Base-by-base conservation (phyloP, 2,113 vertebrate species). In the Polypterus senegalus region DNA sequence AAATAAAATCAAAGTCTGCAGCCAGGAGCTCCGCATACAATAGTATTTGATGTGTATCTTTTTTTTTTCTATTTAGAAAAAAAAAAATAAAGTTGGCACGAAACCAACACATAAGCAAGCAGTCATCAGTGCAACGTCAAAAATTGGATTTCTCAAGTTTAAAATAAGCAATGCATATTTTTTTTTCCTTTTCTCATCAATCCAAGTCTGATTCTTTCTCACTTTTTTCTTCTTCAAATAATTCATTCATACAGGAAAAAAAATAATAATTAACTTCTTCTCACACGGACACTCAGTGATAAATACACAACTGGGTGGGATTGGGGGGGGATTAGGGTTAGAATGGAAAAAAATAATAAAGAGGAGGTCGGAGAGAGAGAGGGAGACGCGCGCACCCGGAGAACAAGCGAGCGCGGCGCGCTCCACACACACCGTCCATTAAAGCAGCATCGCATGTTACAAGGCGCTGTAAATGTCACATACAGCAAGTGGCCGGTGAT, bases 91-190 rank as follows among this genome's bases (percentile, higher is more conserved):
- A 79, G 76, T 81, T 77, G 84, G 78, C 76, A 69, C 80, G 79
- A 80, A 81, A 79, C 75, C 79, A 78, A 86, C 77, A 78, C 72
- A 81, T 72, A 57, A 71, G 60, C 69, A 75, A 84, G 87, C 81
- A 86, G 83, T 79, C 80, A 86, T 91, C 91, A 93, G 92, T 93
- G 93, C 90, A 94, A 92, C 77, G 88, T 86, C 81, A 76, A 70
- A 77, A 82, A 76, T 77, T 84, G 79, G 76, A 87, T 76, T 69
- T 73, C 85, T 89, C 76, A 83, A 83, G 84, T 90, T 86, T 86
- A 86, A 87, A 82, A 88, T 83, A 80, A 88, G 75, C 71, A 66
- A 83, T 70, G 77, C 82, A 63, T 79, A 82, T 84, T 81, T 59
- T 65, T 74, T 3, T 3, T 67, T 63, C 69, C 69, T 61, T 69